phyloP scores from a whole-genome alignment of 1,140 invertebrate genomes.

The Laupala kohalensis region DNA sequence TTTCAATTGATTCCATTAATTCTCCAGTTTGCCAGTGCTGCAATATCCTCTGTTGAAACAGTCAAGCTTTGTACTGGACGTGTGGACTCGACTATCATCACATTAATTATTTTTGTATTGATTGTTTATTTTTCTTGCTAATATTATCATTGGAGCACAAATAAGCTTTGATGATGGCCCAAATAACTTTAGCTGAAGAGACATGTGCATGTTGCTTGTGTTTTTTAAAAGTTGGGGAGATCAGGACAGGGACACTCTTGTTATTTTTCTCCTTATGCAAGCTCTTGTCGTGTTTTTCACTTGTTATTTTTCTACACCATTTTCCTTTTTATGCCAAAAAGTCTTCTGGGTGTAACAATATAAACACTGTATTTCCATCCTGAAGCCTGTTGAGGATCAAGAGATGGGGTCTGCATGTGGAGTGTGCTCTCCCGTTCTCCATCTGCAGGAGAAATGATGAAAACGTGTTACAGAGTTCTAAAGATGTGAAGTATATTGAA shows the following conservation, averaged over 20 bases:
- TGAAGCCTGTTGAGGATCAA: background rate
- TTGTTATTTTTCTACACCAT: slow-evolving; percentile 16
- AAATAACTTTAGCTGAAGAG: slow-evolving; percentile 8
- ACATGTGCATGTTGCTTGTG: slow-evolving; percentile 11
- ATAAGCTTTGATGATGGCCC: slow-evolving; percentile 9
- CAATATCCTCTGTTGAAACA: slow-evolving; percentile 10
- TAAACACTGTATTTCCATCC: background rate
- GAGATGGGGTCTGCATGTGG: background rate
- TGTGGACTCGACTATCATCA: slow-evolving; percentile 11
- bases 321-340: slow-evolving; percentile 8
- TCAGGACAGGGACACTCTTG: slow-evolving; percentile 4
- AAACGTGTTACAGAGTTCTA: background rate
- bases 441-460: background rate
- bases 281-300: slow-evolving; percentile 15
- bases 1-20: slow-evolving; percentile 13
- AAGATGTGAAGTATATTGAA: background rate
- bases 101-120: slow-evolving; percentile 16
- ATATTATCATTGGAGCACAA: slow-evolving; percentile 6
- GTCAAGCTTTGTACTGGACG: slow-evolving; percentile 10
- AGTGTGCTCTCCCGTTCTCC: no score
- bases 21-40: slow-evolving; percentile 14
- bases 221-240: slow-evolving; percentile 4
- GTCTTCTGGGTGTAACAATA: background rate
- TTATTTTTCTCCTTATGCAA: slow-evolving; percentile 12
- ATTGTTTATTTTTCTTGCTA: slow-evolving; percentile 11